A percentile compares a stretch with the other conserved stretches of the same genome.
These are phyloP conservation scores for Unio delphinus DNA, from an alignment of 2,888 invertebrate genomes.

Conservation along the genomic window DNA sequence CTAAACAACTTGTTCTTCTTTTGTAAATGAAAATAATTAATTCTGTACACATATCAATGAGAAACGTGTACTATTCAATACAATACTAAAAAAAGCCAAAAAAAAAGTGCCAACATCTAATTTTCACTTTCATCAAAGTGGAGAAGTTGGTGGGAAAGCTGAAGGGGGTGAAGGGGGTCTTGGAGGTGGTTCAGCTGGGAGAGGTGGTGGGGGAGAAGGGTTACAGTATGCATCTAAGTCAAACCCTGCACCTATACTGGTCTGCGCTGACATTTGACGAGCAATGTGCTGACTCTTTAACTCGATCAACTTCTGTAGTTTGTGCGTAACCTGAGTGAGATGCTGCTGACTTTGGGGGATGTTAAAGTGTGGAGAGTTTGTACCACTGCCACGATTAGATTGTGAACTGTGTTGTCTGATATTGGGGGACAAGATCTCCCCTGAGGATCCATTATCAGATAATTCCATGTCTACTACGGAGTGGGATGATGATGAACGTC, in stretches of 20 bases:
- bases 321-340: slow-evolving; percentile 2
- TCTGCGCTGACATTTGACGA: slow-evolving; percentile 7
- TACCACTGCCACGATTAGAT: slow-evolving; percentile 3
- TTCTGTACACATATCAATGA: no score
- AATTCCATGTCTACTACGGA: slow-evolving; percentile 49
- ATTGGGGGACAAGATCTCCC: no score
- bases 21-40: no score
- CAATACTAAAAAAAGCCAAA: no score
- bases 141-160: slow-evolving; percentile 28
- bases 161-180: slow-evolving; percentile 35
- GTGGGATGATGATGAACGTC: slow-evolving; percentile 38
- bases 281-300: slow-evolving; percentile 13
- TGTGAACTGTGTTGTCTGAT: no score
- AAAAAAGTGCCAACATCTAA: no score
- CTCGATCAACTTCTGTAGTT: slow-evolving; percentile 15
- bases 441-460: slow-evolving; percentile 27
- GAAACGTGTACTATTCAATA: no score
- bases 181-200: slow-evolving; percentile 34
- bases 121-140: no score
- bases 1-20: no score
- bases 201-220: slow-evolving; percentile 26
- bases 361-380: slow-evolving; percentile 2
- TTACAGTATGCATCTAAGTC: background rate
- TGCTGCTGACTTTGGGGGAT: background rate
- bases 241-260: background rate